A percentile compares a stretch with the other conserved stretches of the same genome.
Conservation (phyloP, 2,888 invertebrate genomes). For the Morinoia aosen region DNA sequence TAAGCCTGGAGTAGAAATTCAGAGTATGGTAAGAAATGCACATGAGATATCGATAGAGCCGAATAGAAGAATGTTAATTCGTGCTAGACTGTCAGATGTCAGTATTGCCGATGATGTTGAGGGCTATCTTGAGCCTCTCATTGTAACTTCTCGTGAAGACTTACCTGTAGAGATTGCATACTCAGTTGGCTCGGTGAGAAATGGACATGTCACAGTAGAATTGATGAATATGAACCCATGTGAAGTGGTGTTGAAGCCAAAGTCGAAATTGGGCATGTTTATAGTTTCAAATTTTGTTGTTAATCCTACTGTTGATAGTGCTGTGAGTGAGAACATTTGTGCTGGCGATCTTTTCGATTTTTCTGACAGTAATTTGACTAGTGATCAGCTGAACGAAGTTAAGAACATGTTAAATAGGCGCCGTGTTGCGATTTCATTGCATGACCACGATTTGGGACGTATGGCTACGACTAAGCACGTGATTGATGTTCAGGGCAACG, state of each 20-base stretch:
- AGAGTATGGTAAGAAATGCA: neutral
- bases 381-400: neutral
- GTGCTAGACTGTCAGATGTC: neutral
- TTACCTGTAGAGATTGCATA: no score
- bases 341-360: neutral
- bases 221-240: conserved; percentile 6
- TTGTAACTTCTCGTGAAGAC: neutral
- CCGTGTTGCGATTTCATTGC: neutral
- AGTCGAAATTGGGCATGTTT: neutral
- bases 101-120: neutral
- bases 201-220: neutral
- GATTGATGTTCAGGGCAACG: no score
- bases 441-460: neutral
- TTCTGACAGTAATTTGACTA: neutral
- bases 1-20: neutral
- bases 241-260: neutral
- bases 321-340: neutral
- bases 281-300: neutral
- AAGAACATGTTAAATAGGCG: neutral
- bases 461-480: no score
- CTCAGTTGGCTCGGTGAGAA: neutral
- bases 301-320: neutral
- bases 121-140: conserved; percentile 3
- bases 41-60: no score
- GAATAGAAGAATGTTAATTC: neutral